These are phyloP conservation scores for Orcinus orca DNA, from an alignment of 2,113 vertebrate species.

Conservation along the genomic window DNA sequence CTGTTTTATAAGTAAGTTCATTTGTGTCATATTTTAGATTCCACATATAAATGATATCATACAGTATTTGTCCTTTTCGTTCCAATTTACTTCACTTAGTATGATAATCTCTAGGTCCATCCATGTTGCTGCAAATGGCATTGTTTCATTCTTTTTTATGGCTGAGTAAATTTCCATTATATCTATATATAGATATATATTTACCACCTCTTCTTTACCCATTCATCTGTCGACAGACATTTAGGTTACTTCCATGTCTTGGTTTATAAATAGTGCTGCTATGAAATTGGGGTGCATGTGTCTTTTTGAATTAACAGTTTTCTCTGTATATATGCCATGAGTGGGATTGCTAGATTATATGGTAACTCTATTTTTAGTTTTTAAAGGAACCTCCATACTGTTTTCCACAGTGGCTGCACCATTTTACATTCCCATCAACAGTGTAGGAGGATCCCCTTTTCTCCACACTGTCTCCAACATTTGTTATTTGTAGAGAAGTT, in stretches of 20 bases:
- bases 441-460: neutral
- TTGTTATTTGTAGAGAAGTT: neutral
- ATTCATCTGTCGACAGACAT: neutral
- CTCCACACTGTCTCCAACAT: neutral
- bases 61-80: neutral
- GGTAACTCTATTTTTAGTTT: neutral
- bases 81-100: neutral
- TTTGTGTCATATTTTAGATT: neutral
- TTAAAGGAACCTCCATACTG: neutral
- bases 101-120: neutral
- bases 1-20: neutral
- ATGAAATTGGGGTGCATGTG: neutral
- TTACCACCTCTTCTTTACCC: neutral
- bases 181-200: neutral
- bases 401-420: neutral
- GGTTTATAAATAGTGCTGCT: neutral
- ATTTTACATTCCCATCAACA: neutral
- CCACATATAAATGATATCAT: neutral
- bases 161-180: neutral
- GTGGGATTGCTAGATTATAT: neutral
- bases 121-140: neutral
- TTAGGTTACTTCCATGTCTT: neutral
- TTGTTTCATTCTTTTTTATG: neutral
- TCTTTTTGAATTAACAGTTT: neutral
- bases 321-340: neutral